Evolutionary conservation across 2,888 invertebrate genomes (phyloP), one percentile per base, ranked within the genome.

Genomic region (Pyrrhosoma nymphula): DNA sequence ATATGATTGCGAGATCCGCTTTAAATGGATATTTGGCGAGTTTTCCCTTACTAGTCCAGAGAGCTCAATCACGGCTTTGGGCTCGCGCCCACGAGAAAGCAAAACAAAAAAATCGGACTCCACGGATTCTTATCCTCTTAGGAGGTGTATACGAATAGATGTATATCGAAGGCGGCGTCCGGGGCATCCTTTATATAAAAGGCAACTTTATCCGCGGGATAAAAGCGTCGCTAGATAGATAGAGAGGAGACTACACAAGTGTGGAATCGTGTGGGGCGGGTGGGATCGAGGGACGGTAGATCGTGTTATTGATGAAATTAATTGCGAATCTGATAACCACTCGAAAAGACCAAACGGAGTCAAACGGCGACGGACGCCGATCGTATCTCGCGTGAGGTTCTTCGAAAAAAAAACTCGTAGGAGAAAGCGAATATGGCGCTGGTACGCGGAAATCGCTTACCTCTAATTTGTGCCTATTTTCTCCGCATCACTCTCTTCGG

Each of bases 261-360:
- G 89, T 26, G 89, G 69, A 47, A n/a, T 30, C 60, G 60, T 20
- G 20, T 35, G 30, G 16, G 30, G 30, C n/a, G n/a, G 12, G 75
- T 60, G 60, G 35, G 75, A 82, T 35, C 0, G 35, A 35, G 16
- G 63, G 60, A 91, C 35, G 60, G 91, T 12, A 93, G 93, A 93
- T 93, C 93, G 93, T 75, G 93, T 93, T 93, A 93, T 93, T 55
- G 93, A 69, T 93, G 93, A 55, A 75, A 93, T 69, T 93, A 93
- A 93, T 93, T 93, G 93, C 69, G 69, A 39, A 63, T 91, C 91
- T 39, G 91, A 91, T 91, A 91, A 63, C 6, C 63, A 23, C 63
- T 63, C 63, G 30, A 91, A 35, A 82, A 82, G 30, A 82, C 82
- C 35, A 60, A 89, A 56, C 56, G 47, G 63, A 60, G 91, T 60